Evolutionary conservation across 2,113 vertebrate species (phyloP).

Genomic region (Caranx melampygus): DNA sequence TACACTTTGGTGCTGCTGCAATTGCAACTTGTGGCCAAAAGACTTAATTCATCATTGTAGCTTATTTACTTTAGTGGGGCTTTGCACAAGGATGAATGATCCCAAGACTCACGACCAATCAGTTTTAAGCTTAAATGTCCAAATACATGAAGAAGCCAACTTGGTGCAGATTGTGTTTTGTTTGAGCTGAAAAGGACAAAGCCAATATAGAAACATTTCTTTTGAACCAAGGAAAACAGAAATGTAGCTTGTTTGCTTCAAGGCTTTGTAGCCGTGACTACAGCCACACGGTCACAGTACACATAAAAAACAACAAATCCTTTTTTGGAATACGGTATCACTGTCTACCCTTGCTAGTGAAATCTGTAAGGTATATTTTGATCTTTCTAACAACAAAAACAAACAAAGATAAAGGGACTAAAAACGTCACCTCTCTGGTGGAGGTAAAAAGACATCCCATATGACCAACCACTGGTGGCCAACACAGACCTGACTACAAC

Average conservation of each 20-base stretch:
- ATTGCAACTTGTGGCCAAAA: background rate
- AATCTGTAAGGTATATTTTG: conserved; percentile 17
- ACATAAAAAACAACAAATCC: background rate
- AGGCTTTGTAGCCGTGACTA: background rate
- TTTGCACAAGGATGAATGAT: background rate
- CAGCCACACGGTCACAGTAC: background rate
- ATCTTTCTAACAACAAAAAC: conserved; percentile 23
- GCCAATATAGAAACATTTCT: too few relatives aligned
- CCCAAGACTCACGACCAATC: background rate
- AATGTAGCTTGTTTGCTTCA: background rate
- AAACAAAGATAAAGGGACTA: conserved; percentile 32
- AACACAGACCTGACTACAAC: conserved; percentile 52
- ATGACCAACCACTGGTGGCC: conserved; percentile 32
- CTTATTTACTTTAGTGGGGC: background rate
- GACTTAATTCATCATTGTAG: background rate
- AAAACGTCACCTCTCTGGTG: conserved; percentile 26
- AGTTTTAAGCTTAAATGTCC: background rate
- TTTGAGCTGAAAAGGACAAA: background rate
- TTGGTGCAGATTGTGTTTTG: background rate
- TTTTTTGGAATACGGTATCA: background rate
- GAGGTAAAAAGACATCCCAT: conserved; percentile 35
- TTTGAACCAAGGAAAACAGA: too few relatives aligned
- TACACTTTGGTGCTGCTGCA: too few relatives aligned
- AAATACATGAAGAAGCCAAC: background rate
- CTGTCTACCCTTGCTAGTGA: background rate